phyloP scores from a whole-genome alignment of 2,888 invertebrate genomes.

The Antheraea yamamai region DNA sequence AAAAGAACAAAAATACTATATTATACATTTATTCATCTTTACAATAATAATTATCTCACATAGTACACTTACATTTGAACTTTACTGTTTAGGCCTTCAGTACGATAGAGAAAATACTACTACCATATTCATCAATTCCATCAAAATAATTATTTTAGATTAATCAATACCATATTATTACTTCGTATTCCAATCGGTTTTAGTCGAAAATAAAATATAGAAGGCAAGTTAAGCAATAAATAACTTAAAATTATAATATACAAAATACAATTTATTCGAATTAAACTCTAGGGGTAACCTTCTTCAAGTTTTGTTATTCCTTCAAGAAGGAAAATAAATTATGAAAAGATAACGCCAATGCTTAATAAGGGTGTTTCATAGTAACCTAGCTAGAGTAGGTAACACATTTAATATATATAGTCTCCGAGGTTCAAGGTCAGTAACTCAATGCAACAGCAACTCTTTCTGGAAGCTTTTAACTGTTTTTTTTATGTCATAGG shows the following conservation, averaged over 20 bases:
- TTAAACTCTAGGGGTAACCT: neutral
- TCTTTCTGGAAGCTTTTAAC: too few species aligned
- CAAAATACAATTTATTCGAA: slow-evolving; percentile 17
- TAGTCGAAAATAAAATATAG: slow-evolving; percentile 12
- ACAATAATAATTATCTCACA: slow-evolving; percentile 23
- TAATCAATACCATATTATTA: neutral
- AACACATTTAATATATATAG: too few species aligned
- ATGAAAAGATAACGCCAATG: neutral
- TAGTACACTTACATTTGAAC: slow-evolving; percentile 35
- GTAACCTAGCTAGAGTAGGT: too few species aligned
- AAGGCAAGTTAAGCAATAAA: slow-evolving; percentile 45
- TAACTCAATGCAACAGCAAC: too few species aligned
- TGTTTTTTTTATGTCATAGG: too few species aligned
- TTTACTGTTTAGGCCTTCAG: slow-evolving; percentile 30
- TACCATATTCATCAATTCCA: neutral
- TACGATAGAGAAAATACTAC: slow-evolving; percentile 6
- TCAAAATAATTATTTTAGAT: neutral
- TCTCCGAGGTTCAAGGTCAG: too few species aligned
- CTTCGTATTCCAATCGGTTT: neutral
- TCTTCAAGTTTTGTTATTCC: neutral
- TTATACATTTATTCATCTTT: slow-evolving; percentile 33
- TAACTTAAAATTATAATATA: slow-evolving; percentile 28
- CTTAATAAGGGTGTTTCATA: too few species aligned
- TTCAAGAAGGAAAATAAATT: neutral
- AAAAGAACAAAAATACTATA: slow-evolving; percentile 24